Evolutionary conservation across 2,888 invertebrate genomes (phyloP).

Genomic region (Agriopis aurantiaria): DNA sequence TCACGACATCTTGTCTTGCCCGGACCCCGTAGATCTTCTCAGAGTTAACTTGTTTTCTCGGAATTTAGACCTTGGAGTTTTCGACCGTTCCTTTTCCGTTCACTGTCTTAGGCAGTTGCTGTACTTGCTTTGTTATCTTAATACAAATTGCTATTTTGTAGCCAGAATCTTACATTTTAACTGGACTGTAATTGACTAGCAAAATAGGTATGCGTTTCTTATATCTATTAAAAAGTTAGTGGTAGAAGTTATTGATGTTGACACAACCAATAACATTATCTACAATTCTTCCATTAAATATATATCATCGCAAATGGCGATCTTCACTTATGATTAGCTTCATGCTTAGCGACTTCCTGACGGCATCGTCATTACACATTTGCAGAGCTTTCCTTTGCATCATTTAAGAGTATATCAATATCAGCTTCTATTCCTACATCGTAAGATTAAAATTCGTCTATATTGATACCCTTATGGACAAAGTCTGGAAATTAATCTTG

Average conservation of each 20-base stretch:
- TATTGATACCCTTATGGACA: conserved; percentile 11
- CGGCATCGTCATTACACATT: conserved; percentile 61
- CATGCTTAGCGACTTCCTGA: conserved; percentile 66
- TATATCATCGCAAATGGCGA: conserved; percentile 45
- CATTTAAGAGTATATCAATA: conserved; percentile 22
- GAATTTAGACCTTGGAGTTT: conserved; percentile 55
- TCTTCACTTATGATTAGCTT: no score
- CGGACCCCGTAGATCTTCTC: conserved; percentile 49
- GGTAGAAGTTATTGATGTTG: neutral
- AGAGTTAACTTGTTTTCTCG: conserved; percentile 46
- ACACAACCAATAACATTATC: conserved; percentile 7
- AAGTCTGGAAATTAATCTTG: conserved; percentile 11
- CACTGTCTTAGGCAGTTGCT: conserved; percentile 35
- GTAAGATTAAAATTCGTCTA: conserved; percentile 30
- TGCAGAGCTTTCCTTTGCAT: conserved; percentile 59
- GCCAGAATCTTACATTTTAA: neutral
- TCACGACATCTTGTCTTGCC: conserved; percentile 52
- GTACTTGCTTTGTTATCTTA: conserved; percentile 15
- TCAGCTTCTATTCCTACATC: conserved; percentile 14
- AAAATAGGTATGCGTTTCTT: neutral
- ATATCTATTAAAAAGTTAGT: no score
- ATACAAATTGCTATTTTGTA: conserved; percentile 4
- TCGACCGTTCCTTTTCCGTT: conserved; percentile 51
- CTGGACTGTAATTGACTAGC: neutral
- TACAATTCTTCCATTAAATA: conserved; percentile 19